Evolutionary conservation across 1,140 invertebrate genomes (phyloP), one percentile per base, ranked within the genome.

Genomic region (Oryctes rhinoceros): DNA sequence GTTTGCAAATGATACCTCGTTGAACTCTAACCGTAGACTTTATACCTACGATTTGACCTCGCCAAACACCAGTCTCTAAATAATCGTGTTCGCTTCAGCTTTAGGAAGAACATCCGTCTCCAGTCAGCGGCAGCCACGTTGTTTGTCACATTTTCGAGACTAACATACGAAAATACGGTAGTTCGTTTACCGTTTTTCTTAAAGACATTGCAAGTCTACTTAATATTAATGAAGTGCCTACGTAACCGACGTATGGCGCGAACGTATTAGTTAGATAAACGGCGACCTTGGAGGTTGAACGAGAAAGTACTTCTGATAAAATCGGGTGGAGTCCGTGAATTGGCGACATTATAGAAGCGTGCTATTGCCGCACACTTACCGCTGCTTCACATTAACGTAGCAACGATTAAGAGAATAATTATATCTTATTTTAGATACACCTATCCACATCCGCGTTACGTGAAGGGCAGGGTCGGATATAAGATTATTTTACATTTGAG

Each of bases 21-120:
- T 76, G 75, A 76, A 44, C 47, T 20, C 44, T 76, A 76, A 76
- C 37, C 75, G 15, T 76, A 76, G 75, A 76, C 75, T 76, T 76
- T 76, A 76, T 76, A 76, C 39, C 35, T 11, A 48, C 18, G 20
- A 76, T 39, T 76, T 76, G 75, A 76, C 75, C 75, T 76, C 75
- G 75, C n/a, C 47, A 11, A 47, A 71, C 65, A 71, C 65, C 65
- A 71, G 24, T 71, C 65, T 71, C 65, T 71, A 71, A 71, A 71
- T 71, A 35, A 71, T 11, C 53, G 53, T 24, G 53, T 59, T 15
- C 65, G 0, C 0, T 71, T 18, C 20, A 30, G 10, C 7, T 35
- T 71, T 30, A 35, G 24, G 65, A 71, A 71, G 65, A 71, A 71
- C 35, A 71, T 71, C 65, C 65, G 65, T 24, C 13, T 71, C 20